Conservation (phyloP, 2,797 vertebrate genomes). For the Channa striata region DNA sequence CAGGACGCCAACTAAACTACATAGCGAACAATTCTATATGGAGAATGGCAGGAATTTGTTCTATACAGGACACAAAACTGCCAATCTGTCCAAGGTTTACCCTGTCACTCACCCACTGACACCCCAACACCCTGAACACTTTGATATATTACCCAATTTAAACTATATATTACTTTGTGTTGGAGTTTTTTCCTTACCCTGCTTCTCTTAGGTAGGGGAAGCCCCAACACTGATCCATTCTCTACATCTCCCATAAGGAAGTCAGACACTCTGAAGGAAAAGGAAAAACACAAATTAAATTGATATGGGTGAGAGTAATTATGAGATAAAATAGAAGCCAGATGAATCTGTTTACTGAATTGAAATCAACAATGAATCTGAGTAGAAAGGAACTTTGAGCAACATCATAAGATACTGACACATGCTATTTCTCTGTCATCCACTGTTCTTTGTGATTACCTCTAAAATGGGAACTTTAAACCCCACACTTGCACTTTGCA, state of each 20-base stretch:
- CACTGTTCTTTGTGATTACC: too few relatives aligned
- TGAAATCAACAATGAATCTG: not conserved
- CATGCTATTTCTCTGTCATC: too few relatives aligned
- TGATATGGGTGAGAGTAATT: not conserved
- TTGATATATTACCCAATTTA: too few relatives aligned
- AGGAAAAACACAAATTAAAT: conserved; percentile 19
- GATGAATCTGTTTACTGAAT: not conserved
- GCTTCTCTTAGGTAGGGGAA: conserved; percentile 91
- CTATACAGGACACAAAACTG: too few relatives aligned
- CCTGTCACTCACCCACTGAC: too few relatives aligned
- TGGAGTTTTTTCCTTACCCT: conserved; percentile 90
- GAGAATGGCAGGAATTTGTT: too few relatives aligned
- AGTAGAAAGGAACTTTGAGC: not conserved
- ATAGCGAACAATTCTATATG: too few relatives aligned
- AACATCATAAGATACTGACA: too few relatives aligned
- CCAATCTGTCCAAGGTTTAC: too few relatives aligned
- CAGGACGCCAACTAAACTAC: not conserved
- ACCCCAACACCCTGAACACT: too few relatives aligned
- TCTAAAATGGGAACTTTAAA: too few relatives aligned
- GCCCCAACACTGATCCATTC: conserved; percentile 92
- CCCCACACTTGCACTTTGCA: too few relatives aligned
- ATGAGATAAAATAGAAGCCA: not conserved
- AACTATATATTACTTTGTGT: not conserved
- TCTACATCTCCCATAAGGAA: conserved; percentile 99
- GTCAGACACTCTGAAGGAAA: conserved; percentile 92